Evolutionary conservation across 2,888 invertebrate genomes (phyloP).

Genomic region (Papilio protenor): DNA sequence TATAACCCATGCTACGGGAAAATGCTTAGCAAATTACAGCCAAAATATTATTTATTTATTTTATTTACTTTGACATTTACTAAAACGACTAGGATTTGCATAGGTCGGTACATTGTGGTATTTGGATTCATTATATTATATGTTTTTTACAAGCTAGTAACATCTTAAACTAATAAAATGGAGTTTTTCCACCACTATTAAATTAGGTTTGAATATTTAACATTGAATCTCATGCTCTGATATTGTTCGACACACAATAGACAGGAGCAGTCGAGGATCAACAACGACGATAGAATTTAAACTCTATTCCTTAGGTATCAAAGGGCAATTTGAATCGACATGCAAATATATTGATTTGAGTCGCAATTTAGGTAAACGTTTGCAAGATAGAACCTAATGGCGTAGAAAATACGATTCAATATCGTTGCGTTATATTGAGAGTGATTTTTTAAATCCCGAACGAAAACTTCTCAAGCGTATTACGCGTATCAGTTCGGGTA

Average conservation of each 20-base stretch:
- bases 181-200: conserved; percentile 44
- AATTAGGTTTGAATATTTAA: conserved; percentile 63
- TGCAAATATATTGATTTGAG: conserved; percentile 40
- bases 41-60: too few relatives aligned
- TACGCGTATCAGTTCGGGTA: conserved; percentile 43
- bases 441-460: conserved; percentile 45
- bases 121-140: too few relatives aligned
- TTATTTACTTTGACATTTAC: too few relatives aligned
- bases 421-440: conserved; percentile 46
- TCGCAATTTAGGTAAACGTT: conserved; percentile 43
- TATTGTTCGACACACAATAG: conserved; percentile 51
- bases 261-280: conserved; percentile 33
- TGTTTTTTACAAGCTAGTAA: background rate
- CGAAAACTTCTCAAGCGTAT: conserved; percentile 45
- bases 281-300: conserved; percentile 40
- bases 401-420: conserved; percentile 50
- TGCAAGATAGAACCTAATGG: conserved; percentile 46
- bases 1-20: background rate
- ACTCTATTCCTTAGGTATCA: conserved; percentile 38
- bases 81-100: too few relatives aligned
- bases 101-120: too few relatives aligned
- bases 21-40: too few relatives aligned
- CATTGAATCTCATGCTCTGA: conserved; percentile 49
- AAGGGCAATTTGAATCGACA: conserved; percentile 37
- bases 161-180: conserved; percentile 14